A percentile compares a stretch with the other conserved stretches of the same genome.
phyloP scores from a whole-genome alignment of 1,140 invertebrate species.

The Wasmannia auropunctata region DNA sequence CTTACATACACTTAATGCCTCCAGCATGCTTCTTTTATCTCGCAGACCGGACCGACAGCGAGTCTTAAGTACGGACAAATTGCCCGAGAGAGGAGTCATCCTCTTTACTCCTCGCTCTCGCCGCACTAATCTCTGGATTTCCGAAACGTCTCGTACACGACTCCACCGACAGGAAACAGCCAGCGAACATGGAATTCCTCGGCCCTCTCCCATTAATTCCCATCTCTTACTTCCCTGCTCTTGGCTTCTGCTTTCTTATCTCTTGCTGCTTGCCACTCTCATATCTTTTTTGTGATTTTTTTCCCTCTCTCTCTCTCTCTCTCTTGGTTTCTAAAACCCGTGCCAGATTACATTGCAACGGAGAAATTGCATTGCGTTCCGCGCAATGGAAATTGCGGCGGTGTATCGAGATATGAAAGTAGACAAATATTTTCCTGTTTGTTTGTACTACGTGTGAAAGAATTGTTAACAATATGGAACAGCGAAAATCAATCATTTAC shows the following conservation, averaged over 20 bases:
- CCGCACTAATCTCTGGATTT: conserved; percentile 55
- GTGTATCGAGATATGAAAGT: neutral
- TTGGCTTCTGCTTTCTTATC: conserved; percentile 36
- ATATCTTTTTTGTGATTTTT: neutral
- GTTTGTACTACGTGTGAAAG: neutral
- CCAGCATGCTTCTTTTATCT: conserved; percentile 57
- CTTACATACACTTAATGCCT: conserved; percentile 32
- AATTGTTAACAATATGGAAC: neutral
- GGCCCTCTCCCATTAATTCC: conserved; percentile 50
- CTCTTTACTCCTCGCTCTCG: conserved; percentile 46
- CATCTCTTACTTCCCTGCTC: conserved; percentile 38
- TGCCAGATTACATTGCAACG: neutral
- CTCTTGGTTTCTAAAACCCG: neutral
- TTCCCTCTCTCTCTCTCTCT: neutral
- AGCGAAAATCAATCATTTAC: neutral
- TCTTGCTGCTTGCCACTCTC: conserved; percentile 1
- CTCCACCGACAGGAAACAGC: conserved; percentile 41
- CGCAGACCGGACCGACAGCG: conserved; percentile 24
- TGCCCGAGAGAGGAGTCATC: conserved; percentile 36
- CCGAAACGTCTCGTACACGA: conserved; percentile 37
- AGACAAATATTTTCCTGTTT: conserved; percentile 7
- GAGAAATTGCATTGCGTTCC: neutral
- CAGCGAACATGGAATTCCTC: conserved; percentile 51
- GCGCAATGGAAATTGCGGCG: neutral
- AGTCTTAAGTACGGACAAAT: conserved; percentile 52